Percentiles rank a stretch among this genome's conserved stretches.
These are phyloP conservation scores for Brachionus rubens DNA, from an alignment of 1,140 invertebrate species.

Conservation along the genomic window DNA sequence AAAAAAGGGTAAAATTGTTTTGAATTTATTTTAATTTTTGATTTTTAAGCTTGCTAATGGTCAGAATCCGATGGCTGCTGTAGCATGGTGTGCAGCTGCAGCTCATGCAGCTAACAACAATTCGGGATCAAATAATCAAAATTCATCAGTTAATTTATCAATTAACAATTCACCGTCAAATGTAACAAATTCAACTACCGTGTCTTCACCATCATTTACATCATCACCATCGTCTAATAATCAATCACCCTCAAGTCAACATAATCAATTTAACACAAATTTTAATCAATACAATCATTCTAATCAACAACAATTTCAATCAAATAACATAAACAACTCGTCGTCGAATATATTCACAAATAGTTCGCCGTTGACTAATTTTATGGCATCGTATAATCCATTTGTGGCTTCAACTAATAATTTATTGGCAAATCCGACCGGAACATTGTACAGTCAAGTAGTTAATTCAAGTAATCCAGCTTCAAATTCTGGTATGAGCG, in stretches of 20 bases:
- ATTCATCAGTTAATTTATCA: neutral
- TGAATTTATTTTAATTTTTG: neutral
- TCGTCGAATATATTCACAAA: slow-evolving; percentile 4
- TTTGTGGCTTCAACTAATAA: slow-evolving; percentile 21
- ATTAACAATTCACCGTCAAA: neutral
- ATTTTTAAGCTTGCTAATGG: slow-evolving; percentile 7
- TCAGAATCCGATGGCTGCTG: slow-evolving; percentile 36
- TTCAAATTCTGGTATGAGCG: slow-evolving; percentile 61
- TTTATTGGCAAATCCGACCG: neutral
- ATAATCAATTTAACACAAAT: neutral
- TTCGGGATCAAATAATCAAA: slow-evolving; percentile 13
- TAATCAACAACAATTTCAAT: slow-evolving; percentile 11
- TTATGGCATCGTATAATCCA: slow-evolving; percentile 45
- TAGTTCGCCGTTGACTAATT: slow-evolving; percentile 24
- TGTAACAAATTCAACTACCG: neutral
- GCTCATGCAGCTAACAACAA: neutral
- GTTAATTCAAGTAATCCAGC: neutral
- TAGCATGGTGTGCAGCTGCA: slow-evolving; percentile 28
- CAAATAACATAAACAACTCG: neutral
- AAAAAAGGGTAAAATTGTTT: neutral
- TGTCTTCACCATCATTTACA: slow-evolving; percentile 4
- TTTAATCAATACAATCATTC: slow-evolving; percentile 9
- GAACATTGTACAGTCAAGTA: slow-evolving; percentile 17
- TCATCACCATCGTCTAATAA: slow-evolving; percentile 22
- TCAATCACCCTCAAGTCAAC: neutral